These are phyloP conservation scores for Chrosomus eos DNA, from an alignment of 2,797 vertebrate species.

Conservation along the genomic window DNA sequence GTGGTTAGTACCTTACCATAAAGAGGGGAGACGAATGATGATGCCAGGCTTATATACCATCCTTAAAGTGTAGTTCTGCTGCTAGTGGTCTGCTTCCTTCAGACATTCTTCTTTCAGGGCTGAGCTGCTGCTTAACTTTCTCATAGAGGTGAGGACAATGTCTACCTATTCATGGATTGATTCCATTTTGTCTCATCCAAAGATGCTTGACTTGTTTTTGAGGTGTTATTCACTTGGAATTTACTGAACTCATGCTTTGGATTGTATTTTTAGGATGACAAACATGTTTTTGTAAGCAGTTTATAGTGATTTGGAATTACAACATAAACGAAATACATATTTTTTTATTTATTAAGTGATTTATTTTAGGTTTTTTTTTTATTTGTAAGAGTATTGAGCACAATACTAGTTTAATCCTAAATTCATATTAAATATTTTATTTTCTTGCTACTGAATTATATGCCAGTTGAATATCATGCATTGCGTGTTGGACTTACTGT, in stretches of 20 bases:
- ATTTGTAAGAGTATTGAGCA: neutral
- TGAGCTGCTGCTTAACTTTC: slow-evolving; percentile 35
- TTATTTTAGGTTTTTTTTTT: neutral
- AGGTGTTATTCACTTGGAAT: neutral
- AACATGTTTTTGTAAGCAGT: neutral
- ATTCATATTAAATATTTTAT: neutral
- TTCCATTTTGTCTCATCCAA: neutral
- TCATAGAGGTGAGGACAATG: slow-evolving; percentile 51
- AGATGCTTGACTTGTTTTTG: neutral
- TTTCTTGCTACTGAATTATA: slow-evolving; percentile 16
- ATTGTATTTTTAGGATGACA: neutral
- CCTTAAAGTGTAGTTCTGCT: slow-evolving; percentile 26
- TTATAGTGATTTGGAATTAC: neutral
- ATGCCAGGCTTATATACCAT: slow-evolving; percentile 59
- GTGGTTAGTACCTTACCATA: slow-evolving; percentile 57
- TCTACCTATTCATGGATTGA: neutral
- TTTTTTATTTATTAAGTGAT: neutral
- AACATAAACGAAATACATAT: neutral
- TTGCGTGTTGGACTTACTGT: neutral
- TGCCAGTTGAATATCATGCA: neutral
- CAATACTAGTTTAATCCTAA: neutral
- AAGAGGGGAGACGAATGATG: slow-evolving; percentile 52
- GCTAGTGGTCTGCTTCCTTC: slow-evolving; percentile 39
- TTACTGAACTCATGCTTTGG: neutral
- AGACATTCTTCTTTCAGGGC: slow-evolving; percentile 49